Base-by-base conservation (phyloP, 1,140 invertebrate species). In the Macrobrachium rosenbergii region DNA sequence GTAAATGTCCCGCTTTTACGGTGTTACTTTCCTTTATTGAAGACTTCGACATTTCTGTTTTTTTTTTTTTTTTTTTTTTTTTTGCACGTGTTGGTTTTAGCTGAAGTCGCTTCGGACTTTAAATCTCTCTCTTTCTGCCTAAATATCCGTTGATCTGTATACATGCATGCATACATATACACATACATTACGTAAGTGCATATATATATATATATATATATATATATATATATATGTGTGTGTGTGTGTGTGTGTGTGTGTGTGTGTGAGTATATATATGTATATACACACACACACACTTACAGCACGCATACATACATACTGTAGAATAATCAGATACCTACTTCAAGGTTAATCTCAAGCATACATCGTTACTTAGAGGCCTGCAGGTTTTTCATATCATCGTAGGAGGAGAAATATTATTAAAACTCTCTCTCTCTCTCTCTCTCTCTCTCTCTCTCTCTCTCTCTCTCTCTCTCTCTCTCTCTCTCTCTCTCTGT, bases 161-260 rank as follows among this genome's bases (percentile, higher is more conserved):
- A 37, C 28, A 37, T 37, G 28, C 28, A 37, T 3, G 28, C 23
- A 72, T 72, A 72, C 23, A 72, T 72, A 72, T 72, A 72, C 23
- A 72, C 23, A 72, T 72, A 72, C 23, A 72, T 28, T 67, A 67
- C 16, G 7, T 67, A 23, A n/a, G 14, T 67, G 21, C 6, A 76
- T 43, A 76, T 10, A 52, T 52, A 37, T 21, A 43, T 75, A 75
- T 21, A 76, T 76, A 76, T 37, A 76, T 37, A 77, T 77, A 77
- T 77, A 77, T 77, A 77, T 77, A 77, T 77, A 77, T 77, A 77
- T 77, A 77, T 77, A 77, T 77, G 43, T 43, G n/a, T 52, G 10
- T 52, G 10, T 52, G 10, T 52, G 10, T 52, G n/a, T 52, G 7
- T 21, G 21, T 69, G 6, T 69, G 6, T 69, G n/a, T 52, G 6